phyloP scores from a whole-genome alignment of 2,888 invertebrate species.

The Salpingus planirostris region DNA sequence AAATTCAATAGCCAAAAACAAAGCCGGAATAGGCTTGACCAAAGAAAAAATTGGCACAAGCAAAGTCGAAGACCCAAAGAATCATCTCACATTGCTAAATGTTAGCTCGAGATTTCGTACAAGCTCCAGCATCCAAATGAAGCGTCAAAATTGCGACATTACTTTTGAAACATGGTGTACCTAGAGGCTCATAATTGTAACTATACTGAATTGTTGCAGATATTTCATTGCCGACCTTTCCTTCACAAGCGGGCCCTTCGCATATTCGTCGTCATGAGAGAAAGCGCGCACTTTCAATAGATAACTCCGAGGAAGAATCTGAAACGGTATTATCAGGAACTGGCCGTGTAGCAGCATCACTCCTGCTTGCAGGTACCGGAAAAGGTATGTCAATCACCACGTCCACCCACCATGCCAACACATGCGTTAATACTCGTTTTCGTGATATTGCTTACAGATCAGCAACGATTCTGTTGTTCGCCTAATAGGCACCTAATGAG shows the following conservation, averaged over 20 bases:
- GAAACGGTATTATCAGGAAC: not conserved
- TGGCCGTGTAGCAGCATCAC: not conserved
- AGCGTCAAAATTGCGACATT: too few relatives aligned
- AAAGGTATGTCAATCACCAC: not conserved
- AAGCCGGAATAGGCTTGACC: too few relatives aligned
- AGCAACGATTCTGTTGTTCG: constrained; percentile 1
- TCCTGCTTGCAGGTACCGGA: not conserved
- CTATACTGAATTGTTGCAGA: not conserved
- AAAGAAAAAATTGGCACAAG: too few relatives aligned
- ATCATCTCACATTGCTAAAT: too few relatives aligned
- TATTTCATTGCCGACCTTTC: not conserved
- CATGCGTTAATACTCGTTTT: constrained; percentile 1
- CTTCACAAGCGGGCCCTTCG: not conserved
- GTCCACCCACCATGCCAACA: not conserved
- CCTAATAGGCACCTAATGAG: not conserved
- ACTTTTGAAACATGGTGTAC: too few relatives aligned
- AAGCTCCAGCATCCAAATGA: too few relatives aligned
- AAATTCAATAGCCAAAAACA: too few relatives aligned
- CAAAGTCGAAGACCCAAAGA: too few relatives aligned
- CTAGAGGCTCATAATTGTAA: too few relatives aligned
- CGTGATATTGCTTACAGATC: not conserved
- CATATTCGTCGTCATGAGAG: not conserved
- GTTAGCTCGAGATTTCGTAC: too few relatives aligned
- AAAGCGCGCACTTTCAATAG: not conserved
- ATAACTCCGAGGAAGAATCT: not conserved